Percentiles rank a stretch among this genome's conserved stretches.
Conservation (phyloP, 2,888 invertebrate species). For the Sympetrum striolatum region DNA sequence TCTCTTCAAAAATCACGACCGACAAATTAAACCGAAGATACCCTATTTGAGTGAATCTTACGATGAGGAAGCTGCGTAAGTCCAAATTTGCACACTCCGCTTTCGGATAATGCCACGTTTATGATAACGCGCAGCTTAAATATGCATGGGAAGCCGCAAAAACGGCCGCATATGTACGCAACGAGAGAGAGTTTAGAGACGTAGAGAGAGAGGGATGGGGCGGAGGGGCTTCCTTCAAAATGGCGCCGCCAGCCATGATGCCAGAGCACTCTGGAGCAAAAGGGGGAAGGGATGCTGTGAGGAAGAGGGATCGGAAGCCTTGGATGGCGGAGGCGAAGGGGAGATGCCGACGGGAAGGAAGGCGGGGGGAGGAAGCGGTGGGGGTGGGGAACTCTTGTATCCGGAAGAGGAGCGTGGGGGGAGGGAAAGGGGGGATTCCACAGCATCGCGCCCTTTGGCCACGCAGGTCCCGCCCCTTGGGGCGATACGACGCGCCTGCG, state of each 20-base stretch:
- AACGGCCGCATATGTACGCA: not conserved
- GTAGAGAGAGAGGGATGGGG: not conserved
- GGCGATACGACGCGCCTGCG: slow-evolving; percentile 41
- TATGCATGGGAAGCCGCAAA: not conserved
- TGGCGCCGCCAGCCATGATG: slow-evolving; percentile 41
- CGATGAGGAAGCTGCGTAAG: no score
- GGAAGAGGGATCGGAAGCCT: slow-evolving; percentile 19
- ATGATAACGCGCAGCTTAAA: no score
- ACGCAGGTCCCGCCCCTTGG: slow-evolving; percentile 38
- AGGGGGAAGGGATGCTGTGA: not conserved
- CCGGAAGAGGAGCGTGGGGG: not conserved
- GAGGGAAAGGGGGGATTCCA: not conserved
- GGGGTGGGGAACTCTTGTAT: not conserved
- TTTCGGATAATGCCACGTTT: no score
- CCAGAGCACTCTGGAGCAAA: slow-evolving; percentile 7
- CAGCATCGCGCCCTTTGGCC: slow-evolving; percentile 33
- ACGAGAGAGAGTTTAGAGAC: not conserved
- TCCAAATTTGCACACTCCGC: no score
- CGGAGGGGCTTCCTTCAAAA: not conserved
- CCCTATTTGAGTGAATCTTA: no score
- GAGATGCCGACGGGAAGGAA: not conserved
- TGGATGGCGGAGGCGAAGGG: slow-evolving; percentile 12
- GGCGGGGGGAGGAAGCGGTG: not conserved
- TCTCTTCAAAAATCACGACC: no score
- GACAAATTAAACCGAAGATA: no score